phyloP scores from a whole-genome alignment of 2,113 vertebrate genomes.

The Neotragus pygmaeus region DNA sequence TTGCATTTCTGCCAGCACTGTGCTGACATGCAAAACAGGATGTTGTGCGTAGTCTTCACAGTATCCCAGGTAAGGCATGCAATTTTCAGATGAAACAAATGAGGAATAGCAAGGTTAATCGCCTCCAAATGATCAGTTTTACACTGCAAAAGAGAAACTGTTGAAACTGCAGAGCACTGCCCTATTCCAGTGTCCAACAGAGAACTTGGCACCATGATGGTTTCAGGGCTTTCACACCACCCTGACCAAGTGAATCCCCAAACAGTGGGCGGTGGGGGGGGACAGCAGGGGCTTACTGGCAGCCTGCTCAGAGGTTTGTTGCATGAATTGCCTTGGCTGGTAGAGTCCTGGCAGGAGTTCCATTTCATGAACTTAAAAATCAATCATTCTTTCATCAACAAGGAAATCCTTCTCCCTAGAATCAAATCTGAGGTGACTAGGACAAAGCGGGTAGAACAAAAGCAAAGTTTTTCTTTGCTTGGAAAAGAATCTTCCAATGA shows the following conservation, averaged over 20 bases:
- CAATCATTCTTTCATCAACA: conserved; percentile 9
- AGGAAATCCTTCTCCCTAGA: neutral
- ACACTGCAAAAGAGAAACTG: neutral
- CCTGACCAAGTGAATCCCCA: neutral
- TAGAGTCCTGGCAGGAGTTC: neutral
- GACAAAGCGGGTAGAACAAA: neutral
- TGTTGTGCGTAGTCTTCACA: neutral
- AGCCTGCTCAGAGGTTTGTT: neutral
- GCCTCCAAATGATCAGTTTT: neutral
- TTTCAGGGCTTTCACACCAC: neutral
- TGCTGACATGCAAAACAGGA: neutral
- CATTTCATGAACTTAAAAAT: neutral
- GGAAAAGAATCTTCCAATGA: neutral
- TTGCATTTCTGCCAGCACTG: neutral
- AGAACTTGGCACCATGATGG: neutral
- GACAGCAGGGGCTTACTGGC: neutral
- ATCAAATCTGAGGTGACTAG: neutral
- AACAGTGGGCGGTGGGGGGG: too few species aligned
- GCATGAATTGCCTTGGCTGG: neutral
- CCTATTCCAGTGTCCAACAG: neutral
- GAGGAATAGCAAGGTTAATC: neutral
- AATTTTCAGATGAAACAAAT: neutral
- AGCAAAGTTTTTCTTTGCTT: neutral
- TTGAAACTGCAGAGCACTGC: neutral
- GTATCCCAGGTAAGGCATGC: neutral